Evolutionary conservation across 2,888 invertebrate species (phyloP).

Genomic region (Pristionchus mayeri): DNA sequence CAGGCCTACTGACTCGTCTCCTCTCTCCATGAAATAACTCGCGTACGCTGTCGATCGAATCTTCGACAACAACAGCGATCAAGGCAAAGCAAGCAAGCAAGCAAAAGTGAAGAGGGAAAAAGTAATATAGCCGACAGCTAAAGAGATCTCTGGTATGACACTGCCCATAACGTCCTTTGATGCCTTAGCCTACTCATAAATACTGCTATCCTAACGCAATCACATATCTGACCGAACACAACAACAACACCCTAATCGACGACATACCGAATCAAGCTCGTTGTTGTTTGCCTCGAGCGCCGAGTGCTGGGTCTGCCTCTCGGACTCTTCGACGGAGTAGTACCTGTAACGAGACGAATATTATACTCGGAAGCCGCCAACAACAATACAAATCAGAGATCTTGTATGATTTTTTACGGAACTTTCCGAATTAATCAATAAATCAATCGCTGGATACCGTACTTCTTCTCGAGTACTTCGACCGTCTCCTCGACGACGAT

Average conservation of each 20-base stretch:
- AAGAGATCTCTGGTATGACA: too few species aligned
- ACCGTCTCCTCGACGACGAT: background rate
- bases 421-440: background rate
- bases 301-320: background rate
- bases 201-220: background rate
- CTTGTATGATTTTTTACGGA: too few species aligned
- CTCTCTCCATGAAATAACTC: conserved; percentile 49
- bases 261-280: conserved; percentile 11
- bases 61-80: background rate
- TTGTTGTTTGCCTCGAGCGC: conserved; percentile 33
- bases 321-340: background rate
- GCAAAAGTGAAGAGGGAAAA: background rate
- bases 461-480: conserved; percentile 48
- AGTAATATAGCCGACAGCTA: background rate
- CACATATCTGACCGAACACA: background rate
- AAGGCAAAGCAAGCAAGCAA: background rate
- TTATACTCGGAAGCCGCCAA: too few species aligned
- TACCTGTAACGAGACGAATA: background rate
- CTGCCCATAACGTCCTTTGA: too few species aligned
- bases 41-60: background rate
- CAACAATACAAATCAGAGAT: too few species aligned
- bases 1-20: conserved; percentile 48
- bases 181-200: background rate
- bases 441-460: background rate
- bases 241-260: background rate